A percentile compares a stretch with the other conserved stretches of the same genome.
phyloP scores from a whole-genome alignment of 2,113 vertebrate genomes.

The Chloroceryle aenea region DNA sequence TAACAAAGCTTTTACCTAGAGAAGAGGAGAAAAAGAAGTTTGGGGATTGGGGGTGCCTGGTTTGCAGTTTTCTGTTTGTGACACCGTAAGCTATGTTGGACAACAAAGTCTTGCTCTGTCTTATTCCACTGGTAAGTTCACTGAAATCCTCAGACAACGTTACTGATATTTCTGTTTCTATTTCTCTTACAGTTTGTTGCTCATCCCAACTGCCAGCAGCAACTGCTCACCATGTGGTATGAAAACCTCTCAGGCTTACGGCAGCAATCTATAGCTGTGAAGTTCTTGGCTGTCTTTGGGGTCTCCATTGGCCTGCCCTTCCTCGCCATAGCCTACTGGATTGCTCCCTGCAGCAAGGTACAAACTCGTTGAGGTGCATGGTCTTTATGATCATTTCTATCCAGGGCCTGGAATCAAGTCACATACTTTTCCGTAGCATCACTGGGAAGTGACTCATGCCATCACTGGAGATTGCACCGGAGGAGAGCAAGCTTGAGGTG shows the following conservation, averaged over 20 bases:
- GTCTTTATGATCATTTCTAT: background rate
- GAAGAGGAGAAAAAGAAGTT: background rate
- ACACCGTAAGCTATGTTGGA: background rate
- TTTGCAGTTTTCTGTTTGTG: background rate
- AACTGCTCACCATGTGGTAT: slow-evolving; percentile 97
- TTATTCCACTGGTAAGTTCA: background rate
- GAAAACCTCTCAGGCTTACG: slow-evolving; percentile 94
- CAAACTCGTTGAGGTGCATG: slow-evolving; percentile 27
- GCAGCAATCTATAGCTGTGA: slow-evolving; percentile 95
- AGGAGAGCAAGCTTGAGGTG: background rate
- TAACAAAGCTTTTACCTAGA: background rate
- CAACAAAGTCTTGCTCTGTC: background rate
- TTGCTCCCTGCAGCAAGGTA: slow-evolving; percentile 98
- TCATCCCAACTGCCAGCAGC: slow-evolving; percentile 98
- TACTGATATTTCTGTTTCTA: background rate
- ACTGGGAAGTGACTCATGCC: background rate
- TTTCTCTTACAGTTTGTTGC: slow-evolving; percentile 89
- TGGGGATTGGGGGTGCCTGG: background rate
- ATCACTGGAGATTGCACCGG: background rate
- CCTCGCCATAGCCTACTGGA: slow-evolving; percentile 96
- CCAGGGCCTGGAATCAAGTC: background rate
- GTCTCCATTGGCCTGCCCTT: slow-evolving; percentile 94
- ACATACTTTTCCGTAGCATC: background rate
- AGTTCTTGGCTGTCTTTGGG: slow-evolving; percentile 94
- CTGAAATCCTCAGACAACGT: background rate